Evolutionary conservation across 2,113 vertebrate genomes (phyloP).

Genomic region (Leiothrix lutea): DNA sequence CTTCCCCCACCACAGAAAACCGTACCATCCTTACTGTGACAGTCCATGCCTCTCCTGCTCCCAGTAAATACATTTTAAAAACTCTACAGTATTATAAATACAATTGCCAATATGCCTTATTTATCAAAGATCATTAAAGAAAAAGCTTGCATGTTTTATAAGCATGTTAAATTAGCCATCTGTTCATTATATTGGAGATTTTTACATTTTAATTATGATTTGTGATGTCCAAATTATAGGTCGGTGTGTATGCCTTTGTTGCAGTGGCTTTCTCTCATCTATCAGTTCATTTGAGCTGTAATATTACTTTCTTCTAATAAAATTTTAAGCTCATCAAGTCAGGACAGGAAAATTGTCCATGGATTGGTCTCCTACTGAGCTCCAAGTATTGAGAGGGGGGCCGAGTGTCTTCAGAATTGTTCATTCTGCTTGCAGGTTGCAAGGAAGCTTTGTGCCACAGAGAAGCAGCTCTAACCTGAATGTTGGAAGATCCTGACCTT

Average conservation of each 20-base stretch:
- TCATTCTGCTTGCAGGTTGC: background rate
- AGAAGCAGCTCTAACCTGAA: background rate
- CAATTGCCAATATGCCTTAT: background rate
- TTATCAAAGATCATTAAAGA: background rate
- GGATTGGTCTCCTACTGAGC: conserved; percentile 49
- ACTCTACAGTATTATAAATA: background rate
- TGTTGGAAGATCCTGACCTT: conserved; percentile 49
- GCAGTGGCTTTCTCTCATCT: conserved; percentile 22
- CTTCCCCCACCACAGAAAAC: background rate
- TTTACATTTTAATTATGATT: conserved; percentile 62
- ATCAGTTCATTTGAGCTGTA: conserved; percentile 42
- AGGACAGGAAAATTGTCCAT: conserved; percentile 57
- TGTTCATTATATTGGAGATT: conserved; percentile 42
- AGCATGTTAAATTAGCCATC: conserved; percentile 38
- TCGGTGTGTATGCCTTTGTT: conserved; percentile 9
- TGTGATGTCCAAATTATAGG: conserved; percentile 60
- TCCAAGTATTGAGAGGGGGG: background rate
- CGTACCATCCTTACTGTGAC: background rate
- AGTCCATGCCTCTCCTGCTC: background rate
- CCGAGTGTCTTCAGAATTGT: background rate
- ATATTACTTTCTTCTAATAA: conserved; percentile 56
- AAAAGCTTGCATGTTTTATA: conserved; percentile 49
- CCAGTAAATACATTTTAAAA: background rate
- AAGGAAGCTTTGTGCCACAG: background rate
- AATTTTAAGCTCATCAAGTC: conserved; percentile 49